Evolutionary conservation across 35 echinoderm and acorn worm species (phyloP).

Genomic region (Ophiothrix spiculata): DNA sequence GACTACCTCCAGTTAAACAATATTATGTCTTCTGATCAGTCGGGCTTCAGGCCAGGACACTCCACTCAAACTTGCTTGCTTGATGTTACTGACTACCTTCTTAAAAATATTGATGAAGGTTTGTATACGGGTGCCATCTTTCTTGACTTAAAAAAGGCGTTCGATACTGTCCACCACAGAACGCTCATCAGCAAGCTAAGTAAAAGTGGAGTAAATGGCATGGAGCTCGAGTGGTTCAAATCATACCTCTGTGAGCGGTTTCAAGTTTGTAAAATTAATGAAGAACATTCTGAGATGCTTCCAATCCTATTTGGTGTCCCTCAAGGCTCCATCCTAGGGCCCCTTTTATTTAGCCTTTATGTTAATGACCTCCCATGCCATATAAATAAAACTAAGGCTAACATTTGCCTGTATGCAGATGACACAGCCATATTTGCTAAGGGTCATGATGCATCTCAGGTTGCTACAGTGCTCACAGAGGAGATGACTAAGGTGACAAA

Average conservation of each 20-base stretch:
- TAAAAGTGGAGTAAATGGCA: conserved; percentile 15
- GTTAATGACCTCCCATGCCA: conserved; percentile 7
- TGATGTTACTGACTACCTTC: conserved; percentile 19
- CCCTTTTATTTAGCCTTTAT: conserved; percentile 25
- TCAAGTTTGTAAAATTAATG: conserved; percentile 10
- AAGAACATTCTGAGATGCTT: not conserved
- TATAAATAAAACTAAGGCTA: not conserved
- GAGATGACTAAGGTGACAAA: conserved; percentile 5
- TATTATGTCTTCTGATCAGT: not conserved
- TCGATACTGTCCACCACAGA: conserved; percentile 22
- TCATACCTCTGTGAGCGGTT: conserved; percentile 19
- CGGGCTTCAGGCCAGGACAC: conserved; percentile 31
- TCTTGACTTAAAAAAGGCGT: conserved; percentile 34
- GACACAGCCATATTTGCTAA: conserved; percentile 33
- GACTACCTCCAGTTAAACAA: not conserved
- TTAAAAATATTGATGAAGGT: conserved; percentile 6
- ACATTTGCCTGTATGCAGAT: conserved; percentile 30
- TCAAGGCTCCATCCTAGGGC: conserved; percentile 19
- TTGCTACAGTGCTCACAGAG: not conserved
- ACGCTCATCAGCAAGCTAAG: conserved; percentile 20
- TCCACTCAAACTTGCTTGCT: conserved; percentile 1
- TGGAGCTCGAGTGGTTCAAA: conserved; percentile 35
- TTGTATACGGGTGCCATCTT: too few relatives aligned
- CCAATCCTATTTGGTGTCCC: conserved; percentile 12
- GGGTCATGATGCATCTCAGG: not conserved